Percentiles rank a stretch among this genome's conserved stretches.
phyloP scores from a whole-genome alignment of 2,797 vertebrate genomes.

The Nannoperca obscura region DNA sequence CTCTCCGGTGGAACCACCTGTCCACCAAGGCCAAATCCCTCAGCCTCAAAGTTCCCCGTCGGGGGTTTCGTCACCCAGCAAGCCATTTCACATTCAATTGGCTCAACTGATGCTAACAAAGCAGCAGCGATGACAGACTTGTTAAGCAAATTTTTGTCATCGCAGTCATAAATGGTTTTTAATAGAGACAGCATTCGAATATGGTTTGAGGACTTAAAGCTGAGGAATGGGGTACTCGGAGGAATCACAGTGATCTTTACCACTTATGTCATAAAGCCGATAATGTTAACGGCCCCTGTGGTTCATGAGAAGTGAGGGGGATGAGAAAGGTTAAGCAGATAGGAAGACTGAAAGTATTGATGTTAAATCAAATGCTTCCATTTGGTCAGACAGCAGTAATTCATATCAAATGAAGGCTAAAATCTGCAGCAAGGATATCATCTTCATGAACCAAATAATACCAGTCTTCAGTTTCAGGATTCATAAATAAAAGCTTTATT shows the following conservation, averaged over 20 bases:
- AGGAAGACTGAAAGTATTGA: constrained; percentile 2
- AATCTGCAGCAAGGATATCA: not conserved
- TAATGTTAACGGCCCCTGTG: constrained; percentile 56
- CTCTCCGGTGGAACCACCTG: constrained; percentile 79
- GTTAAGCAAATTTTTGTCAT: constrained; percentile 75
- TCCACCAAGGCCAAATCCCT: constrained; percentile 71
- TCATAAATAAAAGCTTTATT: not conserved
- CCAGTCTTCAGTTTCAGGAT: not conserved
- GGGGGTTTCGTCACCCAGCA: constrained; percentile 67
- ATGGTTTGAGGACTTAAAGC: constrained; percentile 58
- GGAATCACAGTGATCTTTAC: constrained; percentile 63
- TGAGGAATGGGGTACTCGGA: constrained; percentile 51
- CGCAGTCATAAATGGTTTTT: constrained; percentile 71
- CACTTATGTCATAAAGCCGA: constrained; percentile 65
- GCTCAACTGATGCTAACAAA: constrained; percentile 67
- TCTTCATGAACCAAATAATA: not conserved
- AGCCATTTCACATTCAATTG: constrained; percentile 77
- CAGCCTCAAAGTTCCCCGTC: constrained; percentile 73
- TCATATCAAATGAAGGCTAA: constrained; percentile 2
- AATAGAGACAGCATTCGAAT: constrained; percentile 67
- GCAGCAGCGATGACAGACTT: constrained; percentile 70
- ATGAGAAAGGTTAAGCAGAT: constrained; percentile 40
- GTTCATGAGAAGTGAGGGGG: constrained; percentile 43
- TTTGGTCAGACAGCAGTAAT: not conserved
- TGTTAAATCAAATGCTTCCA: constrained; percentile 16